phyloP scores from a whole-genome alignment of 2,797 vertebrate genomes.

The Cossypha heuglini region DNA sequence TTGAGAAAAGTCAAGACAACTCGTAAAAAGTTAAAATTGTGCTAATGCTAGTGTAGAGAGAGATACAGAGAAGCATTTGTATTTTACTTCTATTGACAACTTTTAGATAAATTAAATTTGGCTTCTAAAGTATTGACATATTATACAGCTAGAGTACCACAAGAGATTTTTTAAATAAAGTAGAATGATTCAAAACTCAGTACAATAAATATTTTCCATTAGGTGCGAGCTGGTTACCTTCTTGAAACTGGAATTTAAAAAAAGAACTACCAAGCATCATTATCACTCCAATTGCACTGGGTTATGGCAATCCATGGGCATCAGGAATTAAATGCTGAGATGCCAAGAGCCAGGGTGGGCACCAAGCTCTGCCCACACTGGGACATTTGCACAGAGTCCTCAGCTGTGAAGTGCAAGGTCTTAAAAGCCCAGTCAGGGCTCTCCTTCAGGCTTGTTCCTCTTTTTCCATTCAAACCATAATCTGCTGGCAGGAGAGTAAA shows the following conservation, averaged over 20 bases:
- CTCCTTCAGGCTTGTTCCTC: background rate
- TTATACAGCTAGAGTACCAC: background rate
- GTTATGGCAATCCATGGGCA: background rate
- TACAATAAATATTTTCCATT: background rate
- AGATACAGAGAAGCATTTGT: background rate
- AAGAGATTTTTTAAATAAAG: slow-evolving; percentile 33
- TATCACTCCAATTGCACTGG: background rate
- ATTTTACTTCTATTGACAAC: background rate
- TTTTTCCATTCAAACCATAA: background rate
- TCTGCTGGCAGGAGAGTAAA: background rate
- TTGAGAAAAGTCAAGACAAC: background rate
- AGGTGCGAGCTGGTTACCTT: background rate
- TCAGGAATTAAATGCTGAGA: background rate
- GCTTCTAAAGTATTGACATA: background rate
- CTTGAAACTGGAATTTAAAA: background rate
- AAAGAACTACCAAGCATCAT: background rate
- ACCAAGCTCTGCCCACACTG: rapidly evolving
- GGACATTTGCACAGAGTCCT: background rate
- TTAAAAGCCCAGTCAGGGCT: background rate
- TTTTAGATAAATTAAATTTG: background rate
- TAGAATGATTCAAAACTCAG: background rate
- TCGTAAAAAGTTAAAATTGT: background rate
- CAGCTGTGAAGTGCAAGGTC: background rate
- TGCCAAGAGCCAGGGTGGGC: background rate
- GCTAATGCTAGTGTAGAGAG: background rate